Evolutionary conservation across 2,113 vertebrate species (phyloP).

Genomic region (Odocoileus virginianus): DNA sequence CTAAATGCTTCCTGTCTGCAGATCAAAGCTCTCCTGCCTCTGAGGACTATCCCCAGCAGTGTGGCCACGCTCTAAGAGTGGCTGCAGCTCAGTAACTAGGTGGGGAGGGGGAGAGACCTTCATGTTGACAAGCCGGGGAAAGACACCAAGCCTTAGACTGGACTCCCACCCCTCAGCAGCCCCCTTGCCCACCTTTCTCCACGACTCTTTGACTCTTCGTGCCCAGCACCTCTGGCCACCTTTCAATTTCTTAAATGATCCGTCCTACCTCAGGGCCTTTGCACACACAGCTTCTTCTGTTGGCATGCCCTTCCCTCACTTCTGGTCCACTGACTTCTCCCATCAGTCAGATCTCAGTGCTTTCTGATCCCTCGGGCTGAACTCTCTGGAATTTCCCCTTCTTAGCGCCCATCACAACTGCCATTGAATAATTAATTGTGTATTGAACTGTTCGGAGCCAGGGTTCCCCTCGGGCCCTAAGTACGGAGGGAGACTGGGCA

Average conservation of each 20-base stretch:
- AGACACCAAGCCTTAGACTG: background rate
- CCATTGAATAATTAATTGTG: fast-evolving
- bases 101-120: fast-evolving
- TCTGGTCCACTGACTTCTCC: background rate
- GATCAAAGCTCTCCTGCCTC: background rate
- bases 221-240: background rate
- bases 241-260: background rate
- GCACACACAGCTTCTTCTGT: fast-evolving
- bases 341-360: background rate
- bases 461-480: background rate
- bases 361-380: background rate
- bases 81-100: background rate
- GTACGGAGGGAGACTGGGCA: background rate
- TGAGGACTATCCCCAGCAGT: background rate
- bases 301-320: background rate
- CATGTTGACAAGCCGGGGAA: background rate
- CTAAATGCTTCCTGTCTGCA: background rate
- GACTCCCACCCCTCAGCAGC: fast-evolving
- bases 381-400: background rate
- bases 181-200: background rate
- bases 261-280: background rate
- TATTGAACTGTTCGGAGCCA: background rate
- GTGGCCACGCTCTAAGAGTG: background rate
- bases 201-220: fast-evolving
- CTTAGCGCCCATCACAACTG: no score